phyloP scores from a whole-genome alignment of 1,140 invertebrate species.

The Fragariocoptes setiger region DNA sequence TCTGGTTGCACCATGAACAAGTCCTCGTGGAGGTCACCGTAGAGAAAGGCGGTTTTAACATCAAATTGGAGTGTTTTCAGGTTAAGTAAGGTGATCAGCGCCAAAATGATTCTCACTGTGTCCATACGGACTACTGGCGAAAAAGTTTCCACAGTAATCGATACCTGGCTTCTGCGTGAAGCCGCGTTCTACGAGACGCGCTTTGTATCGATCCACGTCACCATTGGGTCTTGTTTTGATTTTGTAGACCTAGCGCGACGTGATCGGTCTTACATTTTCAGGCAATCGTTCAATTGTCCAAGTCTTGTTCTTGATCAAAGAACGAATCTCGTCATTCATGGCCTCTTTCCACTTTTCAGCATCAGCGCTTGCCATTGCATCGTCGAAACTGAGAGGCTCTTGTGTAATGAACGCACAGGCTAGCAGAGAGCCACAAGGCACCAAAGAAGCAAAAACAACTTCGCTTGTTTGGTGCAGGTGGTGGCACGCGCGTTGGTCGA shows the following conservation, averaged over 20 bases:
- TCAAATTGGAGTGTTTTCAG: conserved; percentile 13
- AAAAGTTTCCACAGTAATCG: conserved; percentile 16
- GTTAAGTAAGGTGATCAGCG: conserved; percentile 11
- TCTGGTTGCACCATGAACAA: conserved; percentile 16
- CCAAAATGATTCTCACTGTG: conserved; percentile 13
- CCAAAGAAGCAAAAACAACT: no score
- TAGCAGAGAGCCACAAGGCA: no score
- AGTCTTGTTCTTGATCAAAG: conserved; percentile 15
- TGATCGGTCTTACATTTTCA: conserved; percentile 8
- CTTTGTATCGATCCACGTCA: conserved; percentile 14
- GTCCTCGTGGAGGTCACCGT: conserved; percentile 16
- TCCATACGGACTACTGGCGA: conserved; percentile 13
- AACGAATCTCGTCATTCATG: conserved; percentile 16
- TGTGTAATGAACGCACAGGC: no score
- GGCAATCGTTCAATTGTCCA: conserved; percentile 14
- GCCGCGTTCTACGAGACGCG: conserved; percentile 16
- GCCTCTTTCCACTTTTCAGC: conserved; percentile 15
- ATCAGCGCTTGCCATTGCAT: conserved; percentile 14
- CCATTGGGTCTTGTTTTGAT: conserved; percentile 12
- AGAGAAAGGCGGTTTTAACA: conserved; percentile 14
- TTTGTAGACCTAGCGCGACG: conserved; percentile 16
- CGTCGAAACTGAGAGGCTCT: conserved; percentile 11
- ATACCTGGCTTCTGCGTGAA: conserved; percentile 15
- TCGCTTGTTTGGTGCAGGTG: no score
- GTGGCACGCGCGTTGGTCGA: no score